These are phyloP conservation scores for Sinodicranocentrus sp. DNA, from an alignment of 2,888 invertebrate genomes.

Conservation along the genomic window DNA sequence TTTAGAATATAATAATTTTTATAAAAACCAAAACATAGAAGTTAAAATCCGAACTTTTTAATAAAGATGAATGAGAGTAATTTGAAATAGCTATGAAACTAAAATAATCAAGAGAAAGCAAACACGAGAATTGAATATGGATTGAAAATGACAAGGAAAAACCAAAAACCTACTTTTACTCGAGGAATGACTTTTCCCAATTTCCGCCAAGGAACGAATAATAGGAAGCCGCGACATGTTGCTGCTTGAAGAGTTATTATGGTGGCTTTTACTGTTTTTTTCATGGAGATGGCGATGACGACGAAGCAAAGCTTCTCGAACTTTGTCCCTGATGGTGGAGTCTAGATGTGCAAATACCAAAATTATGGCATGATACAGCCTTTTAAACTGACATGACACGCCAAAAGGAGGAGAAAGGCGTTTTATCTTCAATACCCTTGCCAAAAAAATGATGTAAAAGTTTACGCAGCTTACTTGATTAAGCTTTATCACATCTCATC, in stretches of 20 bases:
- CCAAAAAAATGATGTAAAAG: too few species aligned
- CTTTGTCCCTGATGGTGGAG: conserved; percentile 85
- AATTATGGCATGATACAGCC: too few species aligned
- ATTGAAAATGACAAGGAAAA: background rate
- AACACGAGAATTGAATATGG: background rate
- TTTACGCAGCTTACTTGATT: too few species aligned
- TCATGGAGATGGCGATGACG: conserved; percentile 97
- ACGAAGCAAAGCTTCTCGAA: conserved; percentile 88
- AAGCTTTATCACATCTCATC: background rate
- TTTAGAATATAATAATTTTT: too few species aligned
- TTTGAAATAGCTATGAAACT: background rate
- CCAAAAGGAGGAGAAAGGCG: too few species aligned
- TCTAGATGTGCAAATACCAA: conserved; percentile 86
- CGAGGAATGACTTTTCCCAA: conserved; percentile 95
- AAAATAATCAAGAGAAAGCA: background rate
- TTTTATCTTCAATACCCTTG: too few species aligned
- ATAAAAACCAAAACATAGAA: conserved; percentile 8
- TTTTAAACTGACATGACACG: too few species aligned
- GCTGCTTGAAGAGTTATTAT: conserved; percentile 80
- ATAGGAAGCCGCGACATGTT: conserved; percentile 79
- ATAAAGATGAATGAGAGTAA: conserved; percentile 6
- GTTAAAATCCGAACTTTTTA: conserved; percentile 29
- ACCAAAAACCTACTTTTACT: conserved; percentile 90
- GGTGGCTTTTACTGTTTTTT: conserved; percentile 81
- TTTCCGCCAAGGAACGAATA: conserved; percentile 93